phyloP scores from a whole-genome alignment of 2,888 invertebrate genomes.

The Drosophila greeni region DNA sequence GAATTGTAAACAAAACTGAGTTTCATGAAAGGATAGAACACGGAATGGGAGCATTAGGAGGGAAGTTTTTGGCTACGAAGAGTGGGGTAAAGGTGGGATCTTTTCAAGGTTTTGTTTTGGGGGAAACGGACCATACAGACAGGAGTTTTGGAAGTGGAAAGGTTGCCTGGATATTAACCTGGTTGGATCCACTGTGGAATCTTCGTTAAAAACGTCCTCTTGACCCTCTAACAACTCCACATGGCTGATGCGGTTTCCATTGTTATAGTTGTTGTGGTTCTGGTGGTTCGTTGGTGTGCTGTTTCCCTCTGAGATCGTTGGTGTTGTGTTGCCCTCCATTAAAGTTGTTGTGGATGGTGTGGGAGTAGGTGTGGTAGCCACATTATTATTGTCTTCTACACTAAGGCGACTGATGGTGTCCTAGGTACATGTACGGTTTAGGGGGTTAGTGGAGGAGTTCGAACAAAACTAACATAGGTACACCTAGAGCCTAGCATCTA shows the following conservation, averaged over 20 bases:
- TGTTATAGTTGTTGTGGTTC: conserved; percentile 29
- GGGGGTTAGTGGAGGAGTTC: conserved; percentile 2
- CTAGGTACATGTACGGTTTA: conserved; percentile 39
- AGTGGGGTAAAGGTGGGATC: not conserved
- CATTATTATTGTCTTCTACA: conserved; percentile 64
- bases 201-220: conserved; percentile 30
- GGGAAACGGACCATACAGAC: conserved; percentile 16
- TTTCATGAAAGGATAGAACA: conserved; percentile 41
- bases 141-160: conserved; percentile 2
- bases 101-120: not conserved
- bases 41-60: conserved; percentile 15
- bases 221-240: conserved; percentile 21
- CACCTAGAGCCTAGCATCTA: not conserved
- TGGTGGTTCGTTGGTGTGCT: conserved; percentile 34
- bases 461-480: not conserved
- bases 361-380: conserved; percentile 43
- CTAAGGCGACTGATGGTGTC: conserved; percentile 65
- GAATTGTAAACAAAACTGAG: conserved; percentile 74
- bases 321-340: conserved; percentile 14
- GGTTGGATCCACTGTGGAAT: conserved; percentile 42
- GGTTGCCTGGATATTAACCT: conserved; percentile 55
- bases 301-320: conserved; percentile 53
- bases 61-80: not conserved
- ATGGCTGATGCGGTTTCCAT: conserved; percentile 10
- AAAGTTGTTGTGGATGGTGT: conserved; percentile 10